These are phyloP conservation scores for Pteropus rufus DNA, from an alignment of 2,797 vertebrate species.

Conservation along the genomic window DNA sequence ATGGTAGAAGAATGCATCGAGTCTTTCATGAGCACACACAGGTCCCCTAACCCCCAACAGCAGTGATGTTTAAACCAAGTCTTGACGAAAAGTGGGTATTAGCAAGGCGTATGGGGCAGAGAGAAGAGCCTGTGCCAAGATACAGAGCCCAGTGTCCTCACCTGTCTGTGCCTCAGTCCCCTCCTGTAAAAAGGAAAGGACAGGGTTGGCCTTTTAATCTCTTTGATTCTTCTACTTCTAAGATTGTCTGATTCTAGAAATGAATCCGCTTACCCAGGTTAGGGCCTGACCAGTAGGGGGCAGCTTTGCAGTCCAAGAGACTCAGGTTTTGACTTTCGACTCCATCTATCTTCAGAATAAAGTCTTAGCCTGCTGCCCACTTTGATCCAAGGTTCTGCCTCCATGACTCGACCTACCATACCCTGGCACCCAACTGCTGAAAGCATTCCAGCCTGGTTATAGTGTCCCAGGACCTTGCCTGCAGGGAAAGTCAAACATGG, in stretches of 20 bases:
- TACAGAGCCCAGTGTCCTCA: neutral
- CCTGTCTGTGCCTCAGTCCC: neutral
- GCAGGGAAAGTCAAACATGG: neutral
- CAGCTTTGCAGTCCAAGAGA: neutral
- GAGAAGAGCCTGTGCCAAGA: neutral
- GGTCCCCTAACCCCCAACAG: neutral
- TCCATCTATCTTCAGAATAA: conserved; percentile 1
- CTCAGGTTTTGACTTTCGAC: neutral
- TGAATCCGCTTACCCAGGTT: neutral
- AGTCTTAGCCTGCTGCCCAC: neutral
- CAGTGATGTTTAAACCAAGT: neutral
- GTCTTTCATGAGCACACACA: neutral
- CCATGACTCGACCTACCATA: neutral
- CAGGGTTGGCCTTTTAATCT: neutral
- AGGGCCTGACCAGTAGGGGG: neutral
- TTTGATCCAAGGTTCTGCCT: neutral
- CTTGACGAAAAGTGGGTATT: neutral
- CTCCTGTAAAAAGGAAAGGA: neutral
- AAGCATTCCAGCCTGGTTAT: neutral
- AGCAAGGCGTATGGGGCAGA: neutral
- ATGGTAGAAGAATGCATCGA: neutral
- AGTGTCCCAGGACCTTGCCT: neutral
- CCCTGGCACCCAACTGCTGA: neutral
- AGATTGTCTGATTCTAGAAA: conserved; percentile 28
- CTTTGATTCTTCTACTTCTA: neutral